Evolutionary conservation across 2,113 vertebrate genomes (phyloP), one percentile per base, ranked within the genome.

Genomic region (Gnathonemus longibarbis): DNA sequence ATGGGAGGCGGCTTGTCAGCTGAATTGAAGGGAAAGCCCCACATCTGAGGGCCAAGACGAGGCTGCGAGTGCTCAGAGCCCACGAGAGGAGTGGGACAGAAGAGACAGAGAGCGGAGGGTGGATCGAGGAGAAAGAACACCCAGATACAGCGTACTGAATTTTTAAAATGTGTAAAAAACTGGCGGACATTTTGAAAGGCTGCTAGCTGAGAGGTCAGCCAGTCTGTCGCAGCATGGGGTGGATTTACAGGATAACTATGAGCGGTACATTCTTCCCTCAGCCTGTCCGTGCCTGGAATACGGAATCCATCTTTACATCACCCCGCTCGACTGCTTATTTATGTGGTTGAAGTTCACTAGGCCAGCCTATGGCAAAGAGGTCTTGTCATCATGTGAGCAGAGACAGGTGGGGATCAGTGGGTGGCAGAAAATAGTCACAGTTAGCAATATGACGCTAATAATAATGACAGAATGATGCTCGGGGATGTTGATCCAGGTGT

Each of bases 121-220:
- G 49, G 48, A 77, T 39, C 5, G 13, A 7, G 74, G 74, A 19
- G 35, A 80, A 80, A 17, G 31, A 35, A 42, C 13, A 42, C 70
- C 70, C 31, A 24, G 31, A 77, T 19, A 17, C 70, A 17, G 10
- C 13, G 31, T 19, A 77, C 70, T 31, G 74, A 80, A 80, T 80
- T 19, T 80, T 80, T 39, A 19, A 80, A 80, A 80, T 80, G 74
- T 19, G 35, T 80, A 42, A 35, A 77, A 17, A 42, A 42, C 74
- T 80, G 15, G 74, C 31, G 35, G 35, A 39, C 74, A 80, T 39
- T 42, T 80, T 39, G 31, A 5, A 80, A 39, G 74, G 35, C n/a
- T 42, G 74, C 74, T 80, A 42, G 74, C 74, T 80, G 74, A 42
- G 74, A 80, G 74, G 74, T 80, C 74, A 80, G 74, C 74, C 74